A percentile compares a stretch with the other conserved stretches of the same genome.
These are phyloP conservation scores for Diachasmimorpha longicaudata DNA, from an alignment of 1,140 invertebrate species.

Conservation along the genomic window DNA sequence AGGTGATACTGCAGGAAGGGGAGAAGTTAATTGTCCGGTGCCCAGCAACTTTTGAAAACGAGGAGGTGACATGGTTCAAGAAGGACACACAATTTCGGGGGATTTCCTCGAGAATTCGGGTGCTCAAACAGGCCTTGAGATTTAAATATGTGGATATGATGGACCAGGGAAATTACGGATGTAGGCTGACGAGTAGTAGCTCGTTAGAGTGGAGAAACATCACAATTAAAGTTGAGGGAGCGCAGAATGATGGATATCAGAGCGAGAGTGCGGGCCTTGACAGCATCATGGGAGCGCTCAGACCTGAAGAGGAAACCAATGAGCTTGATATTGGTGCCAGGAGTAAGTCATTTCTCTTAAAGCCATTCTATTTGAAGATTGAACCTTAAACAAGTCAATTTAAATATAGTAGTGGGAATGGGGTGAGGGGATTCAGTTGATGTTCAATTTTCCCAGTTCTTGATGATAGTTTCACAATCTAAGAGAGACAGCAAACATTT, in stretches of 20 bases:
- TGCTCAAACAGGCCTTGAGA: slow-evolving; percentile 45
- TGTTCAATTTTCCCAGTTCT: too few relatives aligned
- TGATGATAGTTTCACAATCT: too few relatives aligned
- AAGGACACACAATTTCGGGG: slow-evolving; percentile 38
- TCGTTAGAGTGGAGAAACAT: slow-evolving; percentile 49
- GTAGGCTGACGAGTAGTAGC: slow-evolving; percentile 32
- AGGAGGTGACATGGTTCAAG: slow-evolving; percentile 50
- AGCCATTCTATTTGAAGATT: too few relatives aligned
- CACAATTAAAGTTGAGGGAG: slow-evolving; percentile 42
- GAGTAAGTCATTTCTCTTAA: slow-evolving; percentile 37
- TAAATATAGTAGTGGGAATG: too few relatives aligned
- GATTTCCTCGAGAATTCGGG: slow-evolving; percentile 34
- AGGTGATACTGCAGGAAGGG: slow-evolving; percentile 39
- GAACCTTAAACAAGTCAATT: too few relatives aligned
- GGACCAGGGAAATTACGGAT: slow-evolving; percentile 50
- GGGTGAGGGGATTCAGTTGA: too few relatives aligned
- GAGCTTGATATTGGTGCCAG: slow-evolving; percentile 47
- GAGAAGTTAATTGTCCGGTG: slow-evolving; percentile 53
- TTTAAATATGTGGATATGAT: slow-evolving; percentile 41
- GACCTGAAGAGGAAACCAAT: slow-evolving; percentile 54
- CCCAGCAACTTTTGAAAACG: slow-evolving; percentile 27
- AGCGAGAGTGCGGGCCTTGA: slow-evolving; percentile 40
- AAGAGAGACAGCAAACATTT: too few relatives aligned
- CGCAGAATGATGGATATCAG: slow-evolving; percentile 45
- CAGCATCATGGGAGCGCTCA: slow-evolving; percentile 37